A percentile compares a stretch with the other conserved stretches of the same genome.
These are phyloP conservation scores for Megalops atlanticus DNA, from an alignment of 2,113 vertebrate genomes.

Conservation along the genomic window DNA sequence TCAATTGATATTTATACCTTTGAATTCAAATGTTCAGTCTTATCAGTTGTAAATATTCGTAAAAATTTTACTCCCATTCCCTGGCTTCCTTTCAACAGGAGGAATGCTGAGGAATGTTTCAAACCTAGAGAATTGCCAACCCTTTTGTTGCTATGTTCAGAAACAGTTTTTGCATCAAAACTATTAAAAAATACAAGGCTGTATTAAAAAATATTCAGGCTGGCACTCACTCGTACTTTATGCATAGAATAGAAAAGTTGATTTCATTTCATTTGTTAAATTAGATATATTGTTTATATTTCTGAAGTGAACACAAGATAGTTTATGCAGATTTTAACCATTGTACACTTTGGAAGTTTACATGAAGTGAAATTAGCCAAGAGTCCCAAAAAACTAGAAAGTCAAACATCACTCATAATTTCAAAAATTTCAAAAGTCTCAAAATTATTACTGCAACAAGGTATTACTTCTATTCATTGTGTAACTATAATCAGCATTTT, in stretches of 20 bases:
- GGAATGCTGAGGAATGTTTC: neutral
- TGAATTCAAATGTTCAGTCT: too few relatives aligned
- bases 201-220: neutral
- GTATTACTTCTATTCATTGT: neutral
- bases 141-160: neutral
- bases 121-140: neutral
- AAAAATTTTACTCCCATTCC: neutral
- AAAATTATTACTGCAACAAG: neutral
- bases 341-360: neutral
- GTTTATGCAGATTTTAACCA: neutral
- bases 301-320: neutral
- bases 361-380: neutral
- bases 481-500: neutral
- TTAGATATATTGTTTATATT: neutral
- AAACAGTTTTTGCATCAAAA: neutral
- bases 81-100: neutral
- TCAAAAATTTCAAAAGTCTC: neutral
- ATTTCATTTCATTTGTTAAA: neutral
- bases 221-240: neutral
- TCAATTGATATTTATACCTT: too few relatives aligned
- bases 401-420: neutral
- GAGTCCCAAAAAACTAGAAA: neutral
- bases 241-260: neutral
- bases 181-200: neutral
- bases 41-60: too few relatives aligned